Evolutionary conservation across 2,797 vertebrate species (phyloP).

Genomic region (Lophius americanus): DNA sequence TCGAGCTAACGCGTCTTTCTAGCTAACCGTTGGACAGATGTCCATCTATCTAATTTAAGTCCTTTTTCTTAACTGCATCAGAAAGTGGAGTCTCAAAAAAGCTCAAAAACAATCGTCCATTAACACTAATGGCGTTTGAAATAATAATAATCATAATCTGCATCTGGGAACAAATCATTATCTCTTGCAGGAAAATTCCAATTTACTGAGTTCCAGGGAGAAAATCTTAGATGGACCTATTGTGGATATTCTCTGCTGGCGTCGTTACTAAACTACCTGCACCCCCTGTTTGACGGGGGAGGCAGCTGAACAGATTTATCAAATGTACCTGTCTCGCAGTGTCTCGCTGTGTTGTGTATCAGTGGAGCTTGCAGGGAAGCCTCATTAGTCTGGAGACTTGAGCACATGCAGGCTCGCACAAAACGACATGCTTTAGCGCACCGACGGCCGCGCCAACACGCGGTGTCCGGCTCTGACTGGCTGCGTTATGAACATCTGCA

Average conservation of each 20-base stretch:
- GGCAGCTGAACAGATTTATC: constrained; percentile 47
- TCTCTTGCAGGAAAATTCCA: too few relatives aligned
- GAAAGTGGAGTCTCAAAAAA: too few relatives aligned
- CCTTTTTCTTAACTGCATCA: too few relatives aligned
- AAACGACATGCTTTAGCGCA: constrained; percentile 10
- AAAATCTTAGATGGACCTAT: background rate
- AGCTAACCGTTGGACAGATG: too few relatives aligned
- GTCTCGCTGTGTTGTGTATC: constrained; percentile 44
- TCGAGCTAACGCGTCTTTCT: too few relatives aligned
- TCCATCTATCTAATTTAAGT: too few relatives aligned
- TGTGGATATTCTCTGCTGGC: constrained; percentile 15
- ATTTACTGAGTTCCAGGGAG: too few relatives aligned
- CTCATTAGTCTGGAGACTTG: constrained; percentile 55
- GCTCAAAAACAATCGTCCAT: too few relatives aligned
- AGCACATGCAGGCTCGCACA: constrained; percentile 18
- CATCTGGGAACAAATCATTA: too few relatives aligned
- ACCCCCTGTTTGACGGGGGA: constrained; percentile 8
- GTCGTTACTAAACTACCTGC: constrained; percentile 29
- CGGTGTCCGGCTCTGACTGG: background rate
- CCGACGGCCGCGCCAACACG: background rate
- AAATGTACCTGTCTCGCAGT: constrained; percentile 23
- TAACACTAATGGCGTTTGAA: too few relatives aligned
- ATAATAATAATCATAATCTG: too few relatives aligned
- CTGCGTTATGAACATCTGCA: background rate
- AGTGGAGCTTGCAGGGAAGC: constrained; percentile 48